These are phyloP conservation scores for Anableps anableps DNA, from an alignment of 2,797 vertebrate species.

Conservation along the genomic window DNA sequence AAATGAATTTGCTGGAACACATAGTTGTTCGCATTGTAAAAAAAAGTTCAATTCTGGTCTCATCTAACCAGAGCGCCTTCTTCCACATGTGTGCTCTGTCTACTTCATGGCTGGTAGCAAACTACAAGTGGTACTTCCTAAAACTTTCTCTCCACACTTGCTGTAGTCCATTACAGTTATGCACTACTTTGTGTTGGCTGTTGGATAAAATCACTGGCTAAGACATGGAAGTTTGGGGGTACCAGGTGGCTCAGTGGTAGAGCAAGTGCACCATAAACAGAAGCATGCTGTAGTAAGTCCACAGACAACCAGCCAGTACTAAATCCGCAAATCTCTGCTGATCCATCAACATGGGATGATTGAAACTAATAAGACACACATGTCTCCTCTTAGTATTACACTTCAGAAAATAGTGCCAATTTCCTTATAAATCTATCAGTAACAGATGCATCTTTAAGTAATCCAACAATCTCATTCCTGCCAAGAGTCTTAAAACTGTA, in stretches of 20 bases:
- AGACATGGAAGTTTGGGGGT: not conserved
- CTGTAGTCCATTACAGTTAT: not conserved
- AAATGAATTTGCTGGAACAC: not conserved
- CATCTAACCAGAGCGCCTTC: too few species aligned
- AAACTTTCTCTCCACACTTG: too few species aligned
- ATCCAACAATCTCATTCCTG: not conserved
- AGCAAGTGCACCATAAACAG: too few species aligned
- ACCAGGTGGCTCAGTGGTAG: too few species aligned
- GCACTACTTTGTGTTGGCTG: not conserved
- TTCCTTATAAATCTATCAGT: not conserved
- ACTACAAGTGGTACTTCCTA: too few species aligned
- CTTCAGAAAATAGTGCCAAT: not conserved
- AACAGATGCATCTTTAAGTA: not conserved
- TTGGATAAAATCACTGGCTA: not conserved
- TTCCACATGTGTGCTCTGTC: too few species aligned
- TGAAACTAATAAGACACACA: not conserved
- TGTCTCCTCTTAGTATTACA: not conserved
- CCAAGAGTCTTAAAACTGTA: not conserved
- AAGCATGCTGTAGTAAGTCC: not conserved
- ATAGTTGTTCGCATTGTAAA: too few species aligned
- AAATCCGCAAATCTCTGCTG: not conserved
- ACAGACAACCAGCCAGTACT: not conserved
- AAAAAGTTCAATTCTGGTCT: too few species aligned
- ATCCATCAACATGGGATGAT: conserved; percentile 1
- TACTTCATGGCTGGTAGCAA: too few species aligned